Base-by-base conservation (phyloP, 2,113 vertebrate species). In the Anser brachyrhynchus region DNA sequence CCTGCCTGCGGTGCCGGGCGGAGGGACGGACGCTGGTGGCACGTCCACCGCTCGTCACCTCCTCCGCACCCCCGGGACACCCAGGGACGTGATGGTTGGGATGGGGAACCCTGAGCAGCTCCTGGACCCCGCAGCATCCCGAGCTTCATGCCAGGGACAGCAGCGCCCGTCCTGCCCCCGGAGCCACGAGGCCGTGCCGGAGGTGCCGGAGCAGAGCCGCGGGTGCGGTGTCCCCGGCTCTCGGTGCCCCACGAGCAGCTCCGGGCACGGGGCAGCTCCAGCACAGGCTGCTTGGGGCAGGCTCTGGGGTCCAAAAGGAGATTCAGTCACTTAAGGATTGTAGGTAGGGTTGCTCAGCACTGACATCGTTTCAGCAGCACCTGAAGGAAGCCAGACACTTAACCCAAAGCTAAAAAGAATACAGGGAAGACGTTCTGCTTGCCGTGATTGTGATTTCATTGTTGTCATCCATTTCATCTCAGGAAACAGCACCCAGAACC, bases 1-100 rank as follows among this genome's bases (percentile, higher is more conserved):
- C 19, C 57, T 58, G n/a, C 3, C 0, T 17, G 52, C 0, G 0
- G 59, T 84, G 46, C 67, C 55, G 6, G 46, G 20, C 46, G 5
- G 46, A 37, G 6, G 59, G 59, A 49, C 9, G 46, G n/a, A 15
- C 49, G 57, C 31, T 43, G 44, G 65, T 14, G 33, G 20, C 22
- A 7, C 23, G 0, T 55, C 8, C 72, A 46, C 28, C 3, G 0
- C 44, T 39, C 17, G 15, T 39, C 15, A 1, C 9, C 21, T 10
- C 23, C 39, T n/a, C 51, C 69, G 5, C 4, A 4, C 51, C n/a
- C 31, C 55, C 18, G 33, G 51, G 55, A 37, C 89, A 31, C 13
- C 8, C 51, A 37, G 35, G 73, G 73, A 14, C 21, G 25, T 13
- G 22, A 5, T 9, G 15, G 3, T 39, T 19, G 31, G 62, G 20